Evolutionary conservation across 2,888 invertebrate genomes (phyloP), one percentile per base, ranked within the genome.

Genomic region (Drosophila pegasa): DNA sequence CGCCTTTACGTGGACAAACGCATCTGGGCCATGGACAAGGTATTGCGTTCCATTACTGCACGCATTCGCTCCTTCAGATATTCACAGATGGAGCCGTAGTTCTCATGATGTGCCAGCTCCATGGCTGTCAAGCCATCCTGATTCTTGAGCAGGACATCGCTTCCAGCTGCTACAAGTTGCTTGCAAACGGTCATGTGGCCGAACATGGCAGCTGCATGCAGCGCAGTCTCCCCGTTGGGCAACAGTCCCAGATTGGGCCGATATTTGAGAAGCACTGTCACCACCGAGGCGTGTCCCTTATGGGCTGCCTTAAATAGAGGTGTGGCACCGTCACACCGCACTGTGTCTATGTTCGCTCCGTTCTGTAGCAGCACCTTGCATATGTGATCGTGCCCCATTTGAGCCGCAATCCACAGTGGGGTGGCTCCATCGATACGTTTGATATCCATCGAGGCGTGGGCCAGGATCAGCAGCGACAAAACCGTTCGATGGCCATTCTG

Each of bases 231-330:
- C 0, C 98, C 98, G 93, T 98, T 98, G 81, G 97, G 96, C 86
- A 98, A 93, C 63, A 98, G 87, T 38, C 96, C 96, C 31, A 98
- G 93, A 88, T 95, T 96, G 10, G 98, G 98, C 59, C 95, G 95
- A 90, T 95, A 95, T 86, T 95, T 96, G 62, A 98, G 94, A 75
- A 98, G 93, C 90, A 97, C 97, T 0, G 95, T 94, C 1, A 98
- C 96, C 3, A 98, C 98, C 10, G 96, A 96, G 3, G 95, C 94
- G 92, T 98, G 97, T 0, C 98, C 98, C 93, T 98, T 98, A 92
- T 98, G 98, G 35, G 97, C 95, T 35, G 98, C 98, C 92, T 98
- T 98, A 93, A 98, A 98, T 69, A 98, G 93, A 2, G 98, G 96
- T 1, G 98, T 98, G 37, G 98, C 98, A 43, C 98, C 98, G 93